Evolutionary conservation across 1,140 invertebrate genomes (phyloP).

Genomic region (Meloidogyne floridensis): DNA sequence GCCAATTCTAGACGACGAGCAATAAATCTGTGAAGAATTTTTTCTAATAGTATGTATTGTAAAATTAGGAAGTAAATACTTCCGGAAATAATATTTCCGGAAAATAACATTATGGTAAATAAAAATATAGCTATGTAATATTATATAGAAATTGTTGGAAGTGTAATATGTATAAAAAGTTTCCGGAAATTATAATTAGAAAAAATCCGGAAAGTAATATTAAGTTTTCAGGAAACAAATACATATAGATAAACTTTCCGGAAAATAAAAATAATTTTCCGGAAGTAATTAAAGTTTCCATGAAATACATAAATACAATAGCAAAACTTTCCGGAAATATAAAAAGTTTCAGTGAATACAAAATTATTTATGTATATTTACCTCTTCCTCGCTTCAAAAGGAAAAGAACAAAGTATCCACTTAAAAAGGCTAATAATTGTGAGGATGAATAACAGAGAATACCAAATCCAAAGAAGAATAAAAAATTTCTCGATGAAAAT

Average conservation of each 20-base stretch:
- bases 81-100: neutral
- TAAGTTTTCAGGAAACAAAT: no score
- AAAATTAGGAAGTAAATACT: no score
- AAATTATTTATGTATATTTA: neutral
- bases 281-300: neutral
- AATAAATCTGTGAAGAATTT: constrained; percentile 54
- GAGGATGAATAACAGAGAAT: constrained; percentile 67
- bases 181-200: no score
- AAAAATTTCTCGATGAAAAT: constrained; percentile 68
- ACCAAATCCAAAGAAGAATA: constrained; percentile 70
- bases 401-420: constrained; percentile 54
- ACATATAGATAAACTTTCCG: neutral
- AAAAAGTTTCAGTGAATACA: no score
- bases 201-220: no score
- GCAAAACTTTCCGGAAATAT: no score
- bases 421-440: constrained; percentile 64
- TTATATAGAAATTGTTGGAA: no score
- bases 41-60: no score
- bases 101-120: neutral
- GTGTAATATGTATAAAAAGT: no score
- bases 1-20: constrained; percentile 61
- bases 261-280: constrained; percentile 1
- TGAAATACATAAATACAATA: no score
- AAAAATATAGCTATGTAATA: neutral
- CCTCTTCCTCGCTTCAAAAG: constrained; percentile 55